Evolutionary conservation across 1,140 invertebrate species (phyloP).

Genomic region (Ganaspis sp.): DNA sequence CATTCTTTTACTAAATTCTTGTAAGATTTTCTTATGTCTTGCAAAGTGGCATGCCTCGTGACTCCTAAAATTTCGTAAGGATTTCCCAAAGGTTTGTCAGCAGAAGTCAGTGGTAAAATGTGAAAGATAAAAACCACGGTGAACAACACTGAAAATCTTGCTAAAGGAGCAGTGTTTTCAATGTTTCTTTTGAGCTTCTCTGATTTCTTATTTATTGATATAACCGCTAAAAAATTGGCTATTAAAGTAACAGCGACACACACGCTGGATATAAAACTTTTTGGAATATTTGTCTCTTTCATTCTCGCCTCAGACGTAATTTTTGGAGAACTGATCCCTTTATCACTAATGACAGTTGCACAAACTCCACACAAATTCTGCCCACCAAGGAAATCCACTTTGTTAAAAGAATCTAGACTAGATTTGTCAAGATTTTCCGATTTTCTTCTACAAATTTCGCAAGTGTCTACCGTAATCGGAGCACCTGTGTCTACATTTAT

Average conservation of each 20-base stretch:
- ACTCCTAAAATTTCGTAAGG: slow-evolving; percentile 92
- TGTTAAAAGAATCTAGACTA: background rate
- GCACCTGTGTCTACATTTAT: slow-evolving; percentile 2
- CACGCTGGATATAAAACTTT: slow-evolving; percentile 34
- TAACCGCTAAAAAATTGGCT: slow-evolving; percentile 61
- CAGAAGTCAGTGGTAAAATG: slow-evolving; percentile 59
- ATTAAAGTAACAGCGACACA: slow-evolving; percentile 51
- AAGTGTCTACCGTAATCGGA: background rate
- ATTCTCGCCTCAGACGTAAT: background rate
- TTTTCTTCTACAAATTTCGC: slow-evolving; percentile 10
- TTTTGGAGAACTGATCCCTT: slow-evolving; percentile 39
- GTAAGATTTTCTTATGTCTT: slow-evolving; percentile 93
- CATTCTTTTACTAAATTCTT: slow-evolving; percentile 93
- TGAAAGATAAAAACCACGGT: slow-evolving; percentile 59
- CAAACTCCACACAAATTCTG: slow-evolving; percentile 4
- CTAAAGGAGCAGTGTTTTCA: slow-evolving; percentile 49
- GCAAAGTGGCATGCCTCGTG: slow-evolving; percentile 81
- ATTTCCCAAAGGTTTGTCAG: slow-evolving; percentile 79
- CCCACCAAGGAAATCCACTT: background rate
- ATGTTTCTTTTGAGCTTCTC: slow-evolving; percentile 50
- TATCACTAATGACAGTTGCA: slow-evolving; percentile 36
- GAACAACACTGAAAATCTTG: slow-evolving; percentile 63
- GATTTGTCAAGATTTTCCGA: background rate
- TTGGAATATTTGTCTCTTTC: slow-evolving; percentile 15
- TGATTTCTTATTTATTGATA: slow-evolving; percentile 54